phyloP scores from a whole-genome alignment of 2,797 vertebrate genomes.

The Paedocypris micromegethes region DNA sequence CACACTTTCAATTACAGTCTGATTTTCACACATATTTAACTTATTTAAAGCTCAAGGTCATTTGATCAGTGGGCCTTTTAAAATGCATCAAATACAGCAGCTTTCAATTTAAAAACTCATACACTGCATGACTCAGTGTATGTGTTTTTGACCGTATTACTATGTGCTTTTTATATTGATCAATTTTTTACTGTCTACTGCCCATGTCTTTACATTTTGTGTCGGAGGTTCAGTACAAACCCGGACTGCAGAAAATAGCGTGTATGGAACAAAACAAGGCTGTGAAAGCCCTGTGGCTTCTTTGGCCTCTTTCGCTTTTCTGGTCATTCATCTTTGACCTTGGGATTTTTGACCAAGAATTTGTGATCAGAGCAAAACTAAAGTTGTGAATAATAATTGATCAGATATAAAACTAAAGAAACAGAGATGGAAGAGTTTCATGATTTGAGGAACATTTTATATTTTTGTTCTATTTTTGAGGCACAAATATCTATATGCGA shows the following conservation, averaged over 20 bases:
- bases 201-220: slow-evolving; percentile 10
- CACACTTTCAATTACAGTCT: neutral
- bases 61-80: neutral
- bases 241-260: slow-evolving; percentile 2
- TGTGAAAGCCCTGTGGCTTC: slow-evolving; percentile 25
- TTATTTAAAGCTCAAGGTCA: neutral
- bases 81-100: too few relatives aligned
- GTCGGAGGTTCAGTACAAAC: neutral
- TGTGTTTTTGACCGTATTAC: too few relatives aligned
- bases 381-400: slow-evolving; percentile 5
- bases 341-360: slow-evolving; percentile 8
- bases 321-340: slow-evolving; percentile 33
- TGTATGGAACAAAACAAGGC: slow-evolving; percentile 26
- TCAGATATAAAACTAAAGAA: slow-evolving; percentile 2
- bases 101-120: too few relatives aligned
- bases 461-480: too few relatives aligned
- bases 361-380: slow-evolving; percentile 22
- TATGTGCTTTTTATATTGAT: neutral
- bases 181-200: neutral
- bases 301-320: slow-evolving; percentile 22
- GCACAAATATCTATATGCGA: too few relatives aligned
- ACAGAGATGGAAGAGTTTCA: too few relatives aligned
- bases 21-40: slow-evolving; percentile 31
- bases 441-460: too few relatives aligned
- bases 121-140: neutral